These are phyloP conservation scores for Macrotus californicus DNA, from an alignment of 2,113 vertebrate genomes.

Conservation along the genomic window DNA sequence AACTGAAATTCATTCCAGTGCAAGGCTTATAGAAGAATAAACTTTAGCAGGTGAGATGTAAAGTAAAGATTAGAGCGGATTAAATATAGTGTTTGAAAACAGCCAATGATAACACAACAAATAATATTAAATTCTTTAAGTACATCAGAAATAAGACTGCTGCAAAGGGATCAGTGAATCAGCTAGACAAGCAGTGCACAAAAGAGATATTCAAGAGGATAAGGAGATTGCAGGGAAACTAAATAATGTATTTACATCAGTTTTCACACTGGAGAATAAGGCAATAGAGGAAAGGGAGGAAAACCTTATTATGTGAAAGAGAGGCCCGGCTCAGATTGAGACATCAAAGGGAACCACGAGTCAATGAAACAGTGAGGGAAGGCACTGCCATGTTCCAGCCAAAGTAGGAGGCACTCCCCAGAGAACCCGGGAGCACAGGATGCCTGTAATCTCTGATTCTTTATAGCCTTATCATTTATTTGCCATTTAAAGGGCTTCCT, in stretches of 20 bases:
- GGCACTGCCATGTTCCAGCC: background rate
- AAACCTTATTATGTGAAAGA: conserved; percentile 39
- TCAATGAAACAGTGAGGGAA: background rate
- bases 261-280: conserved; percentile 61
- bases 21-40: conserved; percentile 68
- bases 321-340: conserved; percentile 51
- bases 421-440: background rate
- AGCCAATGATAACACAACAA: conserved; percentile 62
- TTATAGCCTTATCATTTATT: background rate
- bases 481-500: conserved; percentile 25
- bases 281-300: background rate
- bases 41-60: conserved; percentile 57
- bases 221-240: conserved; percentile 56
- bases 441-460: background rate
- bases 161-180: conserved; percentile 48
- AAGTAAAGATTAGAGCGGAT: conserved; percentile 56
- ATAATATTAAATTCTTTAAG: conserved; percentile 70
- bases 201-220: conserved; percentile 64
- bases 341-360: conserved; percentile 48
- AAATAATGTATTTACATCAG: conserved; percentile 67
- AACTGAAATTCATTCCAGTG: conserved; percentile 41
- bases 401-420: background rate
- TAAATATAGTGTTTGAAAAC: conserved; percentile 59
- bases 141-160: conserved; percentile 55
- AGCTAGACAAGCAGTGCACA: conserved; percentile 37